Percentiles rank a stretch among this genome's conserved stretches.
Evolutionary conservation across 2,113 vertebrate genomes (phyloP).

Genomic region (Noctilio leporinus): DNA sequence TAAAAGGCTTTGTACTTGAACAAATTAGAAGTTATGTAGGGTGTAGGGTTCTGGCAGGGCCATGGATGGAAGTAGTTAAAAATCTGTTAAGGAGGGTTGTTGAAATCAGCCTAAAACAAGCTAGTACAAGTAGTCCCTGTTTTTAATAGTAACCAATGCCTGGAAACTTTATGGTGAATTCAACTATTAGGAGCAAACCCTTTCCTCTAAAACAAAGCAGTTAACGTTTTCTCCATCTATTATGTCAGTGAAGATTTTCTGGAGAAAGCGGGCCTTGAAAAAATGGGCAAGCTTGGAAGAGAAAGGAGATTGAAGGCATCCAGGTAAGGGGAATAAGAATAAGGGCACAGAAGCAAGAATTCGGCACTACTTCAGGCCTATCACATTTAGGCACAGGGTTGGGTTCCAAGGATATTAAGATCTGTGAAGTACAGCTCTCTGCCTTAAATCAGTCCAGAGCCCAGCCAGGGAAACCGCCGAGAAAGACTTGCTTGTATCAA

Average conservation of each 20-base stretch:
- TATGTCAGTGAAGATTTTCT: conserved; percentile 9
- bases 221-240: background rate
- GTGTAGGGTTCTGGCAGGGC: background rate
- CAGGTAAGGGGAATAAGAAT: background rate
- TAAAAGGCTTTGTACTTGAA: background rate
- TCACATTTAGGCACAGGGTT: background rate
- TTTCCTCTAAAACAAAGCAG: conserved; percentile 26
- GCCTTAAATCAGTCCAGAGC: background rate
- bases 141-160: conserved; percentile 7
- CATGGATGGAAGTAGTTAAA: background rate
- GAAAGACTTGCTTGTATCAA: background rate
- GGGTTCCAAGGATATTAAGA: background rate
- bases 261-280: background rate
- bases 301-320: background rate
- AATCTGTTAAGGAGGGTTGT: conserved; percentile 12
- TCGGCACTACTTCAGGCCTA: background rate
- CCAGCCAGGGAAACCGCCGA: conserved; percentile 13
- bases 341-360: background rate
- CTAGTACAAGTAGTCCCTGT: background rate
- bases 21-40: background rate
- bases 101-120: conserved; percentile 31
- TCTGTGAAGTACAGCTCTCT: background rate
- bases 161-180: conserved; percentile 20
- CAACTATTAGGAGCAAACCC: conserved; percentile 25
- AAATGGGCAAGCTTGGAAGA: background rate